Conservation (phyloP, 2,797 vertebrate genomes). For the Oreochromis mossambicus region DNA sequence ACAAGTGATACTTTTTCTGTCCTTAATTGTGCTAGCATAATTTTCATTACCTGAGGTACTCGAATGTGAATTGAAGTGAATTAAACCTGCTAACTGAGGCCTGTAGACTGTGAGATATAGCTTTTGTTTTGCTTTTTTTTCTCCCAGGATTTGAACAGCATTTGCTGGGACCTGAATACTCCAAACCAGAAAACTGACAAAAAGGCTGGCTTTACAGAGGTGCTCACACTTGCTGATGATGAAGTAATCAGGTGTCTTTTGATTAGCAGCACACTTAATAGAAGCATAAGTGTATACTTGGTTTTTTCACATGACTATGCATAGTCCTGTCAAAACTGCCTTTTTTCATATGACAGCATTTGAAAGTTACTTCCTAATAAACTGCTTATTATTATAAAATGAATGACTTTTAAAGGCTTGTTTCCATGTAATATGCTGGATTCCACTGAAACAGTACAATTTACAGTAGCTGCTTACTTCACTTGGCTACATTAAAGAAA, state of each 20-base stretch:
- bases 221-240: no score
- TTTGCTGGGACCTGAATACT: neutral
- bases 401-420: rapidly evolving
- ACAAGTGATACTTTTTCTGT: neutral
- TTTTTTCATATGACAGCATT: neutral
- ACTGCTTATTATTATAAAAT: neutral
- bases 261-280: neutral
- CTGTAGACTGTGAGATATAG: neutral
- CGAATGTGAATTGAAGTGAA: neutral
- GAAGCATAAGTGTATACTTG: neutral
- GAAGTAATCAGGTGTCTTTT: neutral
- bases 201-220: neutral
- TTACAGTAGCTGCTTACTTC: neutral
- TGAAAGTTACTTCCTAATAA: neutral
- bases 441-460: neutral
- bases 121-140: neutral
- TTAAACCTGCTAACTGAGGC: neutral
- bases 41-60: neutral
- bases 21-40: neutral
- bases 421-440: neutral
- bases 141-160: neutral
- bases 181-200: neutral
- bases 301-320: neutral
- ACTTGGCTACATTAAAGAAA: neutral
- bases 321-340: neutral